phyloP scores from a whole-genome alignment of 1,140 invertebrate genomes.

The Tetranychus cinnabarinus region DNA sequence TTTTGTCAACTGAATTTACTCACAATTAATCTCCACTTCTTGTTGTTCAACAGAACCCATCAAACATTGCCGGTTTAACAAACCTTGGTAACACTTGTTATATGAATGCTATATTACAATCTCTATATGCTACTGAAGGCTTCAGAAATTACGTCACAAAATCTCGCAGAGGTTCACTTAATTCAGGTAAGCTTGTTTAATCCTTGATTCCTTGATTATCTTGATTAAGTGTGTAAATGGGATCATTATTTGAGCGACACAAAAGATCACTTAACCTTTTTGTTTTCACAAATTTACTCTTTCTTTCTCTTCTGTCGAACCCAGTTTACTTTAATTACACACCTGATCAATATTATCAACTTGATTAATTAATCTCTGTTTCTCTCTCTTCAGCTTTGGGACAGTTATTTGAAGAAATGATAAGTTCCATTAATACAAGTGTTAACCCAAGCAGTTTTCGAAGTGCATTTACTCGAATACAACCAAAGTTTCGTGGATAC shows the following conservation, averaged over 20 bases:
- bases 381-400: background rate
- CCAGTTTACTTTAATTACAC: too few species aligned
- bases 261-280: too few species aligned
- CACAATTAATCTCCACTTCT: too few species aligned
- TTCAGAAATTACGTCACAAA: conserved; percentile 3
- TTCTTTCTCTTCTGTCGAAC: too few species aligned
- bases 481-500: conserved; percentile 9
- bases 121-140: conserved; percentile 30
- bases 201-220: background rate
- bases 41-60: background rate
- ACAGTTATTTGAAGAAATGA: conserved; percentile 6
- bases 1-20: too few species aligned
- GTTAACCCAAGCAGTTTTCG: conserved; percentile 7
- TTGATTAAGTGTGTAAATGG: too few species aligned
- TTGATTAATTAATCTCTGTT: background rate
- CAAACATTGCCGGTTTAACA: conserved; percentile 36
- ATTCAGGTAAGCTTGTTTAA: background rate
- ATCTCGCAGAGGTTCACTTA: background rate
- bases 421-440: background rate
- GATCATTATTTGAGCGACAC: too few species aligned
- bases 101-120: conserved; percentile 78
- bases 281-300: too few species aligned
- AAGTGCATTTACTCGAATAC: conserved; percentile 2
- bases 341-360: background rate
- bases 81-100: conserved; percentile 95